A percentile compares a stretch with the other conserved stretches of the same genome.
Evolutionary conservation across 2,113 vertebrate species (phyloP).

Genomic region (Sakesphorus luctuosus): DNA sequence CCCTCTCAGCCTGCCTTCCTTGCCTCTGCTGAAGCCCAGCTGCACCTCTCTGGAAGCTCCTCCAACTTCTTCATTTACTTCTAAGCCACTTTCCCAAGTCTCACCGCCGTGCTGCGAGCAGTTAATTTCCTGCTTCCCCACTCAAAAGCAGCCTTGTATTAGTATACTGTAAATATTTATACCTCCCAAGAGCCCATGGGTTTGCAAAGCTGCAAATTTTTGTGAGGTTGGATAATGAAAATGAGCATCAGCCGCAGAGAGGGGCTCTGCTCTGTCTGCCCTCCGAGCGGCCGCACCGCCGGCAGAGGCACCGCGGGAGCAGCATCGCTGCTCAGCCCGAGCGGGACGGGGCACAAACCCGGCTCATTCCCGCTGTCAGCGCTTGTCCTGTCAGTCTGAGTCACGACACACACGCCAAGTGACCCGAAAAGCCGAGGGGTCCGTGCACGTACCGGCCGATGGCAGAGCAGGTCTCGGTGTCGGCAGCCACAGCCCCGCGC

Average conservation of each 20-base stretch:
- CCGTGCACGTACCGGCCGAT: conserved; percentile 79
- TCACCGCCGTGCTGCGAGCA: neutral
- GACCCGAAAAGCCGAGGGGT: neutral
- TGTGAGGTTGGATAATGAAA: neutral
- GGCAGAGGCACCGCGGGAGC: neutral
- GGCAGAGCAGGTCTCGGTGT: conserved; percentile 80
- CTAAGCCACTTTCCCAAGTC: neutral
- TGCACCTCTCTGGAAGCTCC: neutral
- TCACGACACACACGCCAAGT: fast-evolving
- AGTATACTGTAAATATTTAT: neutral
- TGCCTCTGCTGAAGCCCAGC: neutral
- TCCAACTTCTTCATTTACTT: neutral
- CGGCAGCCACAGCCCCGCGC: conserved; percentile 82
- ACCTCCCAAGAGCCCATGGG: neutral
- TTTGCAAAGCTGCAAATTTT: neutral
- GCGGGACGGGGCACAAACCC: fast-evolving
- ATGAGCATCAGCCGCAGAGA: neutral
- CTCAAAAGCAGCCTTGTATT: neutral
- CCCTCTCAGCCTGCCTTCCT: neutral
- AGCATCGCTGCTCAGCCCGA: neutral
- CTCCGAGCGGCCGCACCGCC: neutral
- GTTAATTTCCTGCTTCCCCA: neutral
- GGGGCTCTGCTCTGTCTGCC: neutral
- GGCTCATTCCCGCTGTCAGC: fast-evolving
- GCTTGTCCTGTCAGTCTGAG: neutral